A percentile compares a stretch with the other conserved stretches of the same genome.
phyloP scores from a whole-genome alignment of 2,113 vertebrate species.

The Chinchilla lanigera region DNA sequence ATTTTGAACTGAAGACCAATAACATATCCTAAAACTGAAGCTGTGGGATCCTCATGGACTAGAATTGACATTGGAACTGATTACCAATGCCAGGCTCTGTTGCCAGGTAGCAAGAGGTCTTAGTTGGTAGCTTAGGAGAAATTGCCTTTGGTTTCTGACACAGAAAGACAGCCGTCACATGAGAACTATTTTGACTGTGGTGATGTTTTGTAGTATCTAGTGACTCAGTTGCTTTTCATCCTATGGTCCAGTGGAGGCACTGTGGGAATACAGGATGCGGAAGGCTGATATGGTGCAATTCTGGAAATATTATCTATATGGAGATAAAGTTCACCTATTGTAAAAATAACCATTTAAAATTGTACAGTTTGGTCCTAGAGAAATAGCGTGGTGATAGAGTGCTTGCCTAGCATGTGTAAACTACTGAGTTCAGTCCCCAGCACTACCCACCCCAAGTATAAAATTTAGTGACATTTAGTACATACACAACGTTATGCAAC shows the following conservation, averaged over 20 bases:
- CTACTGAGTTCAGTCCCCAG: not conserved
- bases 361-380: not conserved
- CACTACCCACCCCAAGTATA: rapidly evolving
- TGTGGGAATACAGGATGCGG: not conserved
- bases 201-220: not conserved
- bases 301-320: not conserved
- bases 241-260: not conserved
- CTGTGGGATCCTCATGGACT: not conserved
- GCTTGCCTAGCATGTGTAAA: not conserved
- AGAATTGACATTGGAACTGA: not conserved
- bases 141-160: not conserved
- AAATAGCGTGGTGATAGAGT: not conserved
- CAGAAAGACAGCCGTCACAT: not conserved
- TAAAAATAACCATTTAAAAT: not conserved
- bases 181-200: not conserved
- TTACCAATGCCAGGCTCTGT: not conserved
- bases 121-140: not conserved
- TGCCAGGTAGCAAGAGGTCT: not conserved
- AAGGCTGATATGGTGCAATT: not conserved
- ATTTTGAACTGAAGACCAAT: not conserved
- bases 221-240: not conserved
- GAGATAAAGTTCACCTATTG: not conserved
- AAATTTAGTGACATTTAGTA: not conserved
- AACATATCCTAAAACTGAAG: not conserved
- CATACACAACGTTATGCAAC: not conserved